Evolutionary conservation across 2,797 vertebrate genomes (phyloP).

Genomic region (Bradypodion ventrale): DNA sequence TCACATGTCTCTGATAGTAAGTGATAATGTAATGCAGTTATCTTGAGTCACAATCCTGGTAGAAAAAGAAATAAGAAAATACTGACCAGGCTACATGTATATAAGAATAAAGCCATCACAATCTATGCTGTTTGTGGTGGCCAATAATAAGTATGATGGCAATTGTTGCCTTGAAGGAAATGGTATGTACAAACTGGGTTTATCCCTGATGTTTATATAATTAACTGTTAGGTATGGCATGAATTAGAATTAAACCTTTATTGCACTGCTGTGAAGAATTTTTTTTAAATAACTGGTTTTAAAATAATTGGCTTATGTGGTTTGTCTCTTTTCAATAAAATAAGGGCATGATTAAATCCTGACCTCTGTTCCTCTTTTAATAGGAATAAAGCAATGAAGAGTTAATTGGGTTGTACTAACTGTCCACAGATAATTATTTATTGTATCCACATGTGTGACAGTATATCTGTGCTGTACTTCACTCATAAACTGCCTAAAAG

Average conservation of each 20-base stretch:
- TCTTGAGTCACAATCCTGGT: neutral
- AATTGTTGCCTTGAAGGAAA: neutral
- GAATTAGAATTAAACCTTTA: neutral
- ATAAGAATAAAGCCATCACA: neutral
- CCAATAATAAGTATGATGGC: neutral
- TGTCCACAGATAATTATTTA: neutral
- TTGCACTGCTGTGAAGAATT: neutral
- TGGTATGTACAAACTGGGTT: neutral
- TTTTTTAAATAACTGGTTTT: neutral
- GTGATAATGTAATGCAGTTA: neutral
- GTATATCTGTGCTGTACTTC: neutral
- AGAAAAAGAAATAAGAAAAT: neutral
- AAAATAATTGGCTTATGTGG: neutral
- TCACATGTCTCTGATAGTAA: neutral
- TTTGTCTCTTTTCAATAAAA: conserved; percentile 5
- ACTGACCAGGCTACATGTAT: neutral
- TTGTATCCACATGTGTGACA: conserved; percentile 24
- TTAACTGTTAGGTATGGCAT: conserved; percentile 1
- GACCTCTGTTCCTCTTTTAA: neutral
- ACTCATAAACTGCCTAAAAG: conserved; percentile 60
- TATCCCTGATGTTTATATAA: neutral
- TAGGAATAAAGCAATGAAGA: neutral
- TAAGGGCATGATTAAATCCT: neutral
- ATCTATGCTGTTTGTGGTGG: neutral
- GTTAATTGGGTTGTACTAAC: conserved; percentile 16